A percentile compares a stretch with the other conserved stretches of the same genome.
These are phyloP conservation scores for Condylura cristata DNA, from an alignment of 2,113 vertebrate genomes.

Conservation along the genomic window DNA sequence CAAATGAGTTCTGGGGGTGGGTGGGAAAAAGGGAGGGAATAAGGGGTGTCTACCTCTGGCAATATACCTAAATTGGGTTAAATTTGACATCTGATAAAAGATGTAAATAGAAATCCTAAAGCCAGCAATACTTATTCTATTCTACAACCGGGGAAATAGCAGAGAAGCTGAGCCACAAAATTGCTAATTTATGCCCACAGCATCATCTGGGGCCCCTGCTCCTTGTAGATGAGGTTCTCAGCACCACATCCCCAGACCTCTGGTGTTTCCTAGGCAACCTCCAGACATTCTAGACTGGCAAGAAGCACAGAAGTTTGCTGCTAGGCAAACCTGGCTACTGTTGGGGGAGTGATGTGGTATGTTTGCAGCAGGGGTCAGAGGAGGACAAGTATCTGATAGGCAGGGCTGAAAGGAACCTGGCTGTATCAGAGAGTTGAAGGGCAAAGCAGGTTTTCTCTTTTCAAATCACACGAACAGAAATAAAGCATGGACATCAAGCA, in stretches of 20 bases:
- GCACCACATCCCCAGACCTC: background rate
- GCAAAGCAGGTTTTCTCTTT: background rate
- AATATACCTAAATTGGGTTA: background rate
- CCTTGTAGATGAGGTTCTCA: background rate
- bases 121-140: background rate
- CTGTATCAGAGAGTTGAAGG: background rate
- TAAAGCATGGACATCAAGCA: accelerated
- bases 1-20: too few species aligned
- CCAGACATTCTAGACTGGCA: too few species aligned
- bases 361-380: background rate
- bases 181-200: accelerated
- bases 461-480: background rate
- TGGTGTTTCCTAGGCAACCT: background rate
- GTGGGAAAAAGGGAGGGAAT: background rate
- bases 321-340: background rate
- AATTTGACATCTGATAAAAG: background rate
- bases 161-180: background rate
- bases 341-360: accelerated
- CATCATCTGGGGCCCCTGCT: accelerated
- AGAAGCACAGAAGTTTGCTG: background rate
- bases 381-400: background rate
- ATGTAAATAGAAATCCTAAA: background rate
- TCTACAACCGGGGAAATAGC: background rate
- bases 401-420: background rate
- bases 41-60: background rate